Conservation (phyloP, 2,113 vertebrate genomes). For the Carollia perspicillata region DNA sequence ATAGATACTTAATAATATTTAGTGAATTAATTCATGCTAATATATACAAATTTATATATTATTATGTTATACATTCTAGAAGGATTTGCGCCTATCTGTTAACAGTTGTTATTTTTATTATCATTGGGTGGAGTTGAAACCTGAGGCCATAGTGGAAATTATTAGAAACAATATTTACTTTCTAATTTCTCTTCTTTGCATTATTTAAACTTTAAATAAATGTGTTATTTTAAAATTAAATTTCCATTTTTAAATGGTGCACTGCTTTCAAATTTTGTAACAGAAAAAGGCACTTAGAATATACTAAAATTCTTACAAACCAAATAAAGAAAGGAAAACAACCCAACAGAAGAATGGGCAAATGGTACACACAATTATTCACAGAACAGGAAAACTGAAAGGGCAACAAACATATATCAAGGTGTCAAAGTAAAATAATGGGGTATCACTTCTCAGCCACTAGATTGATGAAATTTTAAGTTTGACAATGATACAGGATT, state of each 20-base stretch:
- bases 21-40: conserved; percentile 53
- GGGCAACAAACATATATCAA: background rate
- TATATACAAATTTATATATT: conserved; percentile 17
- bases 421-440: background rate
- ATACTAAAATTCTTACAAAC: background rate
- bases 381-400: background rate
- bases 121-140: background rate
- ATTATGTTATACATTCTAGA: conserved; percentile 18
- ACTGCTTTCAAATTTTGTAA: conserved; percentile 11
- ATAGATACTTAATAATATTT: conserved; percentile 55
- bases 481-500: background rate
- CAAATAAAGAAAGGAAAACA: conserved; percentile 33
- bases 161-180: conserved; percentile 45
- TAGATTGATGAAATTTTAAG: background rate
- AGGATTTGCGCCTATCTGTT: background rate
- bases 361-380: background rate
- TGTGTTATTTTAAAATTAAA: background rate
- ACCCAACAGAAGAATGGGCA: background rate
- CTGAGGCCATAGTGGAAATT: conserved; percentile 1
- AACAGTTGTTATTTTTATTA: conserved; percentile 43
- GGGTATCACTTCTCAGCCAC: background rate
- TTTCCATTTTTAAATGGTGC: conserved; percentile 35
- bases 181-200: conserved; percentile 30
- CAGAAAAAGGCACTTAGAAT: background rate
- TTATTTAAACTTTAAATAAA: conserved; percentile 47